Evolutionary conservation across 1,140 invertebrate genomes (phyloP), one percentile per base, ranked within the genome.

Genomic region (Aphis craccivora): DNA sequence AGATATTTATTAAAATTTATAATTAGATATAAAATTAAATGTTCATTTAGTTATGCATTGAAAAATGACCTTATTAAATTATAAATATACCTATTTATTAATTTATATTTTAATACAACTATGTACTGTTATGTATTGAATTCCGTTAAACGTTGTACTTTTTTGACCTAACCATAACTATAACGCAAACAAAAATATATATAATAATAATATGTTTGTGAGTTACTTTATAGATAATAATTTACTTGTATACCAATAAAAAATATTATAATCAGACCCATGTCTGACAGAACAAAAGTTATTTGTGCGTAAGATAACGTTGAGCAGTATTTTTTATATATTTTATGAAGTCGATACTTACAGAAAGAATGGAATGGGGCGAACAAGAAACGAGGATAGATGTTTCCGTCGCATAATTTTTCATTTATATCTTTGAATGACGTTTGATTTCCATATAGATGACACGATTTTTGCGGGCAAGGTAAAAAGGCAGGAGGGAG

Each of bases 381-480:
- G 45, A 5, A 76, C 45, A 25, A 93, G 91, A 20, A 51, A 76
- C 45, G 48, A 93, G 91, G n/a, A 51, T 84, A 93, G 43, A 93
- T 22, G 81, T 37, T 35, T 93, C 81, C 81, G 91, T 93, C 76
- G 91, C 81, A 86, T 93, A 93, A 93, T 93, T 93, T 93, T 93
- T 93, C 91, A 93, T 93, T 93, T 93, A 93, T 93, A 93, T 93
- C 91, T 93, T 83, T 37, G 81, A 86, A 93, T 86, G 91, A 93
- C 91, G 48, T 93, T 93, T 93, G 91, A 93, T 93, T 93, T 93
- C 91, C 91, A 93, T 93, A 93, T 93, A 93, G 91, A 93, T 93
- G 91, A 93, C 48, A 81, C 67, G 91, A 93, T 93, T 93, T 93
- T 93, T 86, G 91, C 51, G 91, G 76, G 91, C 91, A 93, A 93